Evolutionary conservation across 1,140 invertebrate genomes (phyloP).

Genomic region (Anastrepha ludens): DNA sequence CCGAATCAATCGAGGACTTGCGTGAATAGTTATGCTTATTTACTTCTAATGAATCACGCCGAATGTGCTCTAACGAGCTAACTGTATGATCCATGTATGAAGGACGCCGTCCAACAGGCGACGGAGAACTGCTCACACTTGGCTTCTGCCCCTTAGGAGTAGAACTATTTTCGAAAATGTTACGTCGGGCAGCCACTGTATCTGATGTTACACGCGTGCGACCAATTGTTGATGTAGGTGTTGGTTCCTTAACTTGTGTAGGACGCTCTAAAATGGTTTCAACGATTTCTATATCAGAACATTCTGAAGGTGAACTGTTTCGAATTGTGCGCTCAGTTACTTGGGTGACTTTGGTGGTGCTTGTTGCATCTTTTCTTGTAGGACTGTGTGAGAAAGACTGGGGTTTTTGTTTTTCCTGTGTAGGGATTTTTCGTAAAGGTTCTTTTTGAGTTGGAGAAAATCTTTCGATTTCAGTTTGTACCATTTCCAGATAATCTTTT

Average conservation of each 20-base stretch:
- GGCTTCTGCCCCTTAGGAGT: not conserved
- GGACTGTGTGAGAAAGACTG: conserved; percentile 56
- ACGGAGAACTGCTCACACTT: conserved; percentile 57
- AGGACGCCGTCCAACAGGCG: conserved; percentile 61
- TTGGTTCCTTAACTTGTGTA: conserved; percentile 33
- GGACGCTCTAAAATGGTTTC: conserved; percentile 65
- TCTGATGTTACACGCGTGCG: conserved; percentile 49
- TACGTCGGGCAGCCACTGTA: conserved; percentile 65
- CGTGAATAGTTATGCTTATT: conserved; percentile 69
- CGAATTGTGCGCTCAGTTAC: conserved; percentile 65
- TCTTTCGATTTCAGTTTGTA: conserved; percentile 37
- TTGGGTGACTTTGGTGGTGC: conserved; percentile 60
- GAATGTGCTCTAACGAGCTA: conserved; percentile 70
- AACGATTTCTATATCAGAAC: conserved; percentile 45
- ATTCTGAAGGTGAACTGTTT: conserved; percentile 61
- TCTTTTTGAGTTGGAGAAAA: conserved; percentile 24
- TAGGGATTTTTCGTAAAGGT: conserved; percentile 55
- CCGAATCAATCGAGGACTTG: conserved; percentile 67
- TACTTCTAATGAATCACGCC: conserved; percentile 70
- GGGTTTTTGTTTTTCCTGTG: conserved; percentile 39
- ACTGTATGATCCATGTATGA: conserved; percentile 74
- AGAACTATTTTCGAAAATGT: conserved; percentile 64
- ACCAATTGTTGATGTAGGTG: conserved; percentile 43
- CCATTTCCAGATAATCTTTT: conserved; percentile 30
- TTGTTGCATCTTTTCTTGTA: conserved; percentile 55